Evolutionary conservation across 2,888 invertebrate genomes (phyloP).

Genomic region (Pammene fasciana): DNA sequence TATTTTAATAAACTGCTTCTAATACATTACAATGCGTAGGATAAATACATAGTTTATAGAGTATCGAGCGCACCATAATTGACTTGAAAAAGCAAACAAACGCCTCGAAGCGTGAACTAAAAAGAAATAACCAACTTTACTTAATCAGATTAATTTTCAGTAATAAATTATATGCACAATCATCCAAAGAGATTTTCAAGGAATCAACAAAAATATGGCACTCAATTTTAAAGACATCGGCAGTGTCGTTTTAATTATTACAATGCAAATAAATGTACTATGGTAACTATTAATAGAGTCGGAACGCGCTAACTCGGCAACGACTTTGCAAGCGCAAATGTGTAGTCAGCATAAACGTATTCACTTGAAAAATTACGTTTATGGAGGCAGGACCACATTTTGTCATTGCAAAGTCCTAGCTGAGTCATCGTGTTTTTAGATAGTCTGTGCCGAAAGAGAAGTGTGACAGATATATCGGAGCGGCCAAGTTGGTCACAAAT

Average conservation of each 20-base stretch:
- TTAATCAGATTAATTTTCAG: slow-evolving; percentile 48
- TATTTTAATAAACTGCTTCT: neutral
- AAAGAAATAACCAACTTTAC: slow-evolving; percentile 38
- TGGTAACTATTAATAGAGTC: slow-evolving; percentile 52
- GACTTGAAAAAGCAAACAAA: slow-evolving; percentile 70
- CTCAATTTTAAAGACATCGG: slow-evolving; percentile 43
- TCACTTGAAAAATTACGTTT: too few relatives aligned
- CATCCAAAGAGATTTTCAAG: slow-evolving; percentile 31
- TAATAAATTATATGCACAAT: slow-evolving; percentile 41
- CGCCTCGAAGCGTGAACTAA: slow-evolving; percentile 45
- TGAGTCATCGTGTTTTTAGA: too few relatives aligned
- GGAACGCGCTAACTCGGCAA: neutral
- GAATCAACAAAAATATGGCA: slow-evolving; percentile 54
- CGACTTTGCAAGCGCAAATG: too few relatives aligned
- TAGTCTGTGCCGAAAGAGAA: too few relatives aligned
- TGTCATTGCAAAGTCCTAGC: too few relatives aligned
- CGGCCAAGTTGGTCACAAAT: too few relatives aligned
- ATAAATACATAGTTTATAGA: slow-evolving; percentile 45
- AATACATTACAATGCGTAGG: slow-evolving; percentile 54
- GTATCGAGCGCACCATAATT: slow-evolving; percentile 78
- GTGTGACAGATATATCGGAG: too few relatives aligned
- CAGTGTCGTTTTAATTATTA: slow-evolving; percentile 43
- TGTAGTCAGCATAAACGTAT: too few relatives aligned
- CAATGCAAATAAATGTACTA: slow-evolving; percentile 46
- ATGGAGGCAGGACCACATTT: too few relatives aligned